Evolutionary conservation across 1,140 invertebrate species (phyloP), one percentile per base, ranked within the genome.

Genomic region (Achatina immaculata): DNA sequence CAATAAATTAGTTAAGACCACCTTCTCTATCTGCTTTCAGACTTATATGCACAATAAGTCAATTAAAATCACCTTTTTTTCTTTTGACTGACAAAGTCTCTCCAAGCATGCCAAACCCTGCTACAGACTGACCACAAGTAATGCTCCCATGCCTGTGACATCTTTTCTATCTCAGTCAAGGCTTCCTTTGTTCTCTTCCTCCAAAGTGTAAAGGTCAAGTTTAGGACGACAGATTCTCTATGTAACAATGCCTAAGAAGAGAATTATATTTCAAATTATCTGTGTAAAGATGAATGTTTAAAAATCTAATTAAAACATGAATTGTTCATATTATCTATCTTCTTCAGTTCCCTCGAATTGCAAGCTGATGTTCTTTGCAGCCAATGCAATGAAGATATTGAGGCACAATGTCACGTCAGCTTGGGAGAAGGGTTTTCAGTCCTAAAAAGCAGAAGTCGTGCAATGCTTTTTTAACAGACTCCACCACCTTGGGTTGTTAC

Each of bases 181-280:
- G 34, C 21, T 42, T 76, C 48, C 31, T 21, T 55, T 40, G n/a
- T 36, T 43, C 58, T 58, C 55, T 76, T 28, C 28, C 55, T 58
- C 74, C 74, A 76, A 28, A 58, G 24, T 2, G 55, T n/a, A 28
- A 76, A 76, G 21, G 51, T 21, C 16, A 55, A 76, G 1, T 76
- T 51, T 14, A 62, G 3, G 43, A 76, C 7, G 31, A 76, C 74
- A 58, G 48, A 58, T 21, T 76, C 74, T 62, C 74, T 62, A 36
- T 76, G 74, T 21, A 76, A 65, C n/a, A 76, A 58, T 40, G 74
- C 74, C 74, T 76, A 21, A 40, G 7, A 31, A 42, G 0, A 43
- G 21, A 42, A 69, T 34, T 28, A 28, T 28, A 28, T 65, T 9
- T 24, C 4, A 36, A 36, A 36, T 69, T 69, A 69, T 69, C 36